Evolutionary conservation across 2,888 invertebrate genomes (phyloP), one percentile per base, ranked within the genome.

Genomic region (Plebejus argus): DNA sequence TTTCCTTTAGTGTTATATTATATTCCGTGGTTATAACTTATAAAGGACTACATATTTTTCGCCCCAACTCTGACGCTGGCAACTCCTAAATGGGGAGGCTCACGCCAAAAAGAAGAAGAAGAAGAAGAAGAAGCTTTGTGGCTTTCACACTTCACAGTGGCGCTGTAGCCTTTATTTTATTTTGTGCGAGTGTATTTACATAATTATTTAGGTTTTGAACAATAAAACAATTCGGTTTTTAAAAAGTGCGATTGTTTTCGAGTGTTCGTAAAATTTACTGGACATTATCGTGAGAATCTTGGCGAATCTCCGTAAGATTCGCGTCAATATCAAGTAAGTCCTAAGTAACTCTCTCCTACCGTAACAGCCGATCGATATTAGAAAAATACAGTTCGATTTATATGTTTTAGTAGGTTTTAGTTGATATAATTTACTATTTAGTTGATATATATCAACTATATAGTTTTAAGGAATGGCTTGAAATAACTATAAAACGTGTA

Each of bases 301-400:
- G 39, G 76, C 56, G n/a, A 39, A 23, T 20, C 39, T 33, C 77
- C 72, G 74, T 23, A 71, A 76, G 76, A 74, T 76, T 81, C 81
- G 79, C 74, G 77, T 82, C 23, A 74, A 28, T 72, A 45, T 23
- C 74, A 74, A 79, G 83, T 84, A 83, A 84, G 84, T 83, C 80
- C 75, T 78, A 78, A 74, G 82, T 80, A 80, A 79, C 78, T 82
- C 81, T 82, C 82, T 79, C 80, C 83, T 83, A 84, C 83, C 86
- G 84, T 84, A 87, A 86, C 82, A 88, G 84, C 85, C 91, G 91
- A 93, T 93, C 93, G 91, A 93, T 93, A 92, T 83, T 87, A 88
- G 81, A 89, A 89, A 88, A 89, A 84, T 83, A 85, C 82, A 84
- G 82, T 86, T 86, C 84, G 85, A 85, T 83, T 84, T 84, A 83